Conservation (phyloP, 2,888 invertebrate genomes). For the Emesis furor region DNA sequence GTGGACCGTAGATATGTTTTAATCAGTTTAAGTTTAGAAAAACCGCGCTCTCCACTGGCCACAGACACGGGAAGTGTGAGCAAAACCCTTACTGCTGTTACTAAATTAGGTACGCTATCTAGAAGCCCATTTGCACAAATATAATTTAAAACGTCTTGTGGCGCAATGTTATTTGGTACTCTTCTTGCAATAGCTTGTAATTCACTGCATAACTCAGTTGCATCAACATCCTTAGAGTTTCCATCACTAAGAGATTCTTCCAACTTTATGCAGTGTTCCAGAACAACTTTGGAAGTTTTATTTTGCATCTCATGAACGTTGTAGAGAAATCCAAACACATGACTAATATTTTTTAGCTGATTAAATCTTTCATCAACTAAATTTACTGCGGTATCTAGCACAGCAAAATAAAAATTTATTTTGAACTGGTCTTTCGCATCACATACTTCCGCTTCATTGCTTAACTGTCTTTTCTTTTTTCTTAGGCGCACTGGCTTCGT, state of each 20-base stretch:
- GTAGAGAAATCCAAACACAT: slow-evolving; percentile 46
- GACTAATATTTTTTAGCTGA: slow-evolving; percentile 53
- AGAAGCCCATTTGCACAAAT: slow-evolving; percentile 48
- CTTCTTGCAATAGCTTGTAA: slow-evolving; percentile 32
- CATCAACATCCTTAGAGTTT: slow-evolving; percentile 35
- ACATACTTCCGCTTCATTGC: not conserved
- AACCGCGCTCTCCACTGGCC: slow-evolving; percentile 37
- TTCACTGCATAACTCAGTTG: slow-evolving; percentile 31
- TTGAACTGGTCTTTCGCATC: slow-evolving; percentile 37
- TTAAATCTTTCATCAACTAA: slow-evolving; percentile 55
- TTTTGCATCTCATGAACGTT: slow-evolving; percentile 25
- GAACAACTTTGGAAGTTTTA: slow-evolving; percentile 26
- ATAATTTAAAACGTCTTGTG: slow-evolving; percentile 15
- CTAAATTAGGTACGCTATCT: slow-evolving; percentile 59
- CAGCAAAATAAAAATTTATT: slow-evolving; percentile 55
- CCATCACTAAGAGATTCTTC: slow-evolving; percentile 32
- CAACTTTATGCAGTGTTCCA: slow-evolving; percentile 22
- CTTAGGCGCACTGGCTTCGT: too few species aligned
- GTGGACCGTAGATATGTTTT: slow-evolving; percentile 56
- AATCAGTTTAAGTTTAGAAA: slow-evolving; percentile 60
- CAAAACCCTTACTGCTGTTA: slow-evolving; percentile 60
- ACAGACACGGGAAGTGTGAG: slow-evolving; percentile 65
- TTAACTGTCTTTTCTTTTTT: not conserved
- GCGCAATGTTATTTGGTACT: not conserved
- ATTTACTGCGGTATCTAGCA: slow-evolving; percentile 32